These are phyloP conservation scores for Steatornis caripensis DNA, from an alignment of 2,113 vertebrate species.

Conservation along the genomic window DNA sequence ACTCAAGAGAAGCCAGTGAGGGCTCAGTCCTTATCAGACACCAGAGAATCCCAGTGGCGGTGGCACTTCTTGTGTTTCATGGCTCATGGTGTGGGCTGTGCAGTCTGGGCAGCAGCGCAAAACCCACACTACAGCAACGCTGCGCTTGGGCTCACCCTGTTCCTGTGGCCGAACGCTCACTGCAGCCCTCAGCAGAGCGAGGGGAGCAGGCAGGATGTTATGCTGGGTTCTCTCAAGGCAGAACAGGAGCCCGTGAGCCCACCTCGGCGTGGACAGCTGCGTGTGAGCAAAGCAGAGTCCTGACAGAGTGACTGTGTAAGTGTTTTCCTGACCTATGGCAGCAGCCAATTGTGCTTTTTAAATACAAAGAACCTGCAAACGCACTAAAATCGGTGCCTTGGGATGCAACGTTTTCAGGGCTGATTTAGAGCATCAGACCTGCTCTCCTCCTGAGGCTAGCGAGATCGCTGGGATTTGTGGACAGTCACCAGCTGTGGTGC, in stretches of 20 bases:
- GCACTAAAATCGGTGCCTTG: not conserved
- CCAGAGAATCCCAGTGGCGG: not conserved
- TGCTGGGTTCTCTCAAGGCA: not conserved
- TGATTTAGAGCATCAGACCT: accelerated
- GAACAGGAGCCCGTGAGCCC: not conserved
- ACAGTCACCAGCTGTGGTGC: not conserved
- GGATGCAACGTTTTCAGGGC: not conserved
- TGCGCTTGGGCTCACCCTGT: not conserved
- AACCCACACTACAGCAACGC: accelerated
- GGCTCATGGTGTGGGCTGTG: not conserved
- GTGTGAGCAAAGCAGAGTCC: not conserved
- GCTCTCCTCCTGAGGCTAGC: not conserved
- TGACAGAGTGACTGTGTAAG: not conserved
- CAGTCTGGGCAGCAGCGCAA: not conserved
- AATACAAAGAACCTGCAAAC: not conserved
- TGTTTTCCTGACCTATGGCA: not conserved
- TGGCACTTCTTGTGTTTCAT: not conserved
- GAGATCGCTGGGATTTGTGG: accelerated
- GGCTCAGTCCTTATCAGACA: not conserved
- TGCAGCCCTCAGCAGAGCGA: accelerated
- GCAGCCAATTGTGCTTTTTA: not conserved
- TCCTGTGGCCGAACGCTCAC: accelerated
- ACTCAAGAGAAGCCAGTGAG: not conserved
- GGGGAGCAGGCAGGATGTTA: accelerated
- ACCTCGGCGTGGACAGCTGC: not conserved